Conservation (phyloP, 2,113 vertebrate genomes). For the Chinchilla lanigera region DNA sequence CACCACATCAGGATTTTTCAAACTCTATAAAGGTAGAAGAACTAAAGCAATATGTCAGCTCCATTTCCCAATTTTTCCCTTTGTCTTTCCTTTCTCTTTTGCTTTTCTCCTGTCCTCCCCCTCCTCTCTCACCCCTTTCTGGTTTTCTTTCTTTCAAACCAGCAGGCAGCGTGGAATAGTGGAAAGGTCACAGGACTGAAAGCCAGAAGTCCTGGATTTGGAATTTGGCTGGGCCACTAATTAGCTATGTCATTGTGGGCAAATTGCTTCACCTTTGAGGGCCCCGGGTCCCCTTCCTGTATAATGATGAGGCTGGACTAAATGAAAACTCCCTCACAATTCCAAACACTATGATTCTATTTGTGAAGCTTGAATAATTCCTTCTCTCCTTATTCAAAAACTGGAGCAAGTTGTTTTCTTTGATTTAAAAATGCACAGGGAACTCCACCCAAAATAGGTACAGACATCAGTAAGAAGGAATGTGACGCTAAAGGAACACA, state of each 20-base stretch:
- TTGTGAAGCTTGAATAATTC: slow-evolving; percentile 39
- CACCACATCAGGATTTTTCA: slow-evolving; percentile 53
- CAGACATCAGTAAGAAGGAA: background rate
- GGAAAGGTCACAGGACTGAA: background rate
- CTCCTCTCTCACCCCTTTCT: background rate
- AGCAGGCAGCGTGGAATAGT: background rate
- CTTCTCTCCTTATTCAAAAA: slow-evolving; percentile 32
- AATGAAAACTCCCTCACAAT: background rate
- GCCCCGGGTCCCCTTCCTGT: background rate
- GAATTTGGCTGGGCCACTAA: slow-evolving; percentile 28
- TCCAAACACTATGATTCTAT: background rate
- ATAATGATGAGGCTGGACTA: background rate
- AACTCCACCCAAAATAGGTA: slow-evolving; percentile 5
- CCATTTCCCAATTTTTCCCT: background rate
- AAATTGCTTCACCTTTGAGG: slow-evolving; percentile 45
- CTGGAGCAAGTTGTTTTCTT: slow-evolving; percentile 31
- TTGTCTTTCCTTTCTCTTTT: background rate
- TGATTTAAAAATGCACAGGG: slow-evolving; percentile 48
- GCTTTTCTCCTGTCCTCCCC: background rate
- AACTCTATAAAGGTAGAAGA: background rate
- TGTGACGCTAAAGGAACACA: slow-evolving; percentile 39
- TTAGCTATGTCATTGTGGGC: slow-evolving; percentile 45
- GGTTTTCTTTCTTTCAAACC: background rate
- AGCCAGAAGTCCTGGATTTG: slow-evolving; percentile 13
- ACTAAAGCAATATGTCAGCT: background rate